Conservation (phyloP, 2,113 vertebrate genomes). For the Albula goreensis region DNA sequence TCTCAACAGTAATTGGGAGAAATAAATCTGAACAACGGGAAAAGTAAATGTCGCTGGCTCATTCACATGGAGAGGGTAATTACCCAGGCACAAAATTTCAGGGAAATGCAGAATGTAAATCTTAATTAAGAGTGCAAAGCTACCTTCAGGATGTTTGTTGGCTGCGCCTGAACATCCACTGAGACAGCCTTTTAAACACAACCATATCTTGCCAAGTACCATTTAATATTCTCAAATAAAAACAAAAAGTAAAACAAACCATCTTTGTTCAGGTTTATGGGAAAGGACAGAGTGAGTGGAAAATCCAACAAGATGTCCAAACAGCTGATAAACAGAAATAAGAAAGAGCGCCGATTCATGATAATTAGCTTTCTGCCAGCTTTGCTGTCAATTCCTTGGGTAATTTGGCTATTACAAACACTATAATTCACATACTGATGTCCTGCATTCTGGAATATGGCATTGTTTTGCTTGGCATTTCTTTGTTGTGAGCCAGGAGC, state of each 20-base stretch:
- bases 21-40: slow-evolving; percentile 1
- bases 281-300: background rate
- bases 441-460: background rate
- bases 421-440: background rate
- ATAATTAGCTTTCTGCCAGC: background rate
- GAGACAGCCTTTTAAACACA: slow-evolving; percentile 8
- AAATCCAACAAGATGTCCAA: background rate
- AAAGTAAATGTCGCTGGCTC: background rate
- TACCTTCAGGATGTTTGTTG: slow-evolving; percentile 15
- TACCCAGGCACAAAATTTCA: background rate
- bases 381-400: background rate
- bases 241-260: background rate
- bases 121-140: slow-evolving; percentile 6
- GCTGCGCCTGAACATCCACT: background rate
- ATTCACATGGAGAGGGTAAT: background rate
- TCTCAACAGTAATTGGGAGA: background rate
- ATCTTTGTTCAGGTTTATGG: background rate
- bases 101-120: background rate
- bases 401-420: background rate
- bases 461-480: background rate
- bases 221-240: background rate
- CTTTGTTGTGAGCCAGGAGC: background rate
- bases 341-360: background rate
- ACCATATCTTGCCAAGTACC: background rate
- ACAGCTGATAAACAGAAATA: background rate